phyloP scores from a whole-genome alignment of 2,797 vertebrate species.

The Ctenosaura bakeri region DNA sequence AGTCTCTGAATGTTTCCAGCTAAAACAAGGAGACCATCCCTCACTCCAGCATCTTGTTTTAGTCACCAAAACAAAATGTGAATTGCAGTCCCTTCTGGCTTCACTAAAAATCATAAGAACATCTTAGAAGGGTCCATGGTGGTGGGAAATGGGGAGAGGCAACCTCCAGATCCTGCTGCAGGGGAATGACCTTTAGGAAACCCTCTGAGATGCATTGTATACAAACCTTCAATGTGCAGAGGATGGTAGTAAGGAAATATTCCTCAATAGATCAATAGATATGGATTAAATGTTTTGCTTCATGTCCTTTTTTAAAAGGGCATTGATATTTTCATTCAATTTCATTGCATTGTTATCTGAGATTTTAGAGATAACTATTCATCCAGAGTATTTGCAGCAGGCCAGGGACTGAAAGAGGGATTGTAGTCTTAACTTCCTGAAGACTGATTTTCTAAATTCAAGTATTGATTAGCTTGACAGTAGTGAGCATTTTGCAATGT shows the following conservation, averaged over 20 bases:
- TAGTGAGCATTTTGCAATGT: constrained; percentile 20
- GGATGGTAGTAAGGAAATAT: neutral
- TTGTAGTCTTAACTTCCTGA: neutral
- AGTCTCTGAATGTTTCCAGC: too few species aligned
- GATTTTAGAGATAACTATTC: neutral
- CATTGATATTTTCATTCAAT: neutral
- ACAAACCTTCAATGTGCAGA: neutral
- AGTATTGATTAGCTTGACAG: constrained; percentile 44
- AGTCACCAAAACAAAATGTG: too few species aligned
- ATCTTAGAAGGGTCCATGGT: too few species aligned
- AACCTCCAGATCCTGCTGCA: neutral
- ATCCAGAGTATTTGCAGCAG: neutral
- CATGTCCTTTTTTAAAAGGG: neutral
- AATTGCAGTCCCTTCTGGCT: too few species aligned
- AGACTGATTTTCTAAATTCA: constrained; percentile 19
- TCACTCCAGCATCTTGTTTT: too few species aligned
- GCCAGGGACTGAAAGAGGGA: neutral
- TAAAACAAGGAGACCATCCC: too few species aligned
- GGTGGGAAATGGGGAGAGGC: too few species aligned
- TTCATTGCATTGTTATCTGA: neutral
- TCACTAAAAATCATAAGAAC: too few species aligned
- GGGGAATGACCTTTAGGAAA: neutral
- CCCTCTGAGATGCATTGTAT: neutral
- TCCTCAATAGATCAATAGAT: neutral
- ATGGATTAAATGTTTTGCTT: neutral